Evolutionary conservation across 2,888 invertebrate species (phyloP), one percentile per base, ranked within the genome.

Genomic region (Parasteatoda lunata): DNA sequence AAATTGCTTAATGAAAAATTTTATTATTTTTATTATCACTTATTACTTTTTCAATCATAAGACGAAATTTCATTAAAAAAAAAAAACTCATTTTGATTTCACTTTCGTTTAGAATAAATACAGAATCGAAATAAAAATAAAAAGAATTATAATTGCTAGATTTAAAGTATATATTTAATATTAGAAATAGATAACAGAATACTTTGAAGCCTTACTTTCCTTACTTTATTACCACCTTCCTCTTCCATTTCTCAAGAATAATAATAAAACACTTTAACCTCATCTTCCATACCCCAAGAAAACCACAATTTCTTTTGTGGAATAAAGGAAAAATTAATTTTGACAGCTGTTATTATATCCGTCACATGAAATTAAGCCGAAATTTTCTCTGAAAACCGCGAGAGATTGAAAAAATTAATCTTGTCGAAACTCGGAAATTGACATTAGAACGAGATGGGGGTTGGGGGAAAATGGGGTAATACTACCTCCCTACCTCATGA

Each of bases 281-380:
- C 59, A 59, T 13, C 59, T 9, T 59, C 5, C 59, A 59, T 6
- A 13, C 1, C 59, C 7, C 59, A 59, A 11, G 59, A 13, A 59
- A 59, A 59, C 9, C 4, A 6, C 4, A 59, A 59, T 4, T 59
- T 7, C 30, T 30, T 30, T 30, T 30, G 30, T 2, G 30, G 30
- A 59, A n/a, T n/a, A 59, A 59, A 7, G 4, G 71, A 79, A 79
- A 79, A 79, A 79, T 79, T 79, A 65, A 79, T 59, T 15, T n/a
- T 48, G 71, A 71, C 79, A 71, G 59, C 79, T 45, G 79, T 79
- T 79, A 79, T 79, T 79, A 79, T 64, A 65, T 59, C 45, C 71
- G 79, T 79, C 79, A 64, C 52, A 71, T 65, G 13, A 71, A 79
- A 79, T 79, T 71, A 79, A 79, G 79, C 79, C 48, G 30, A 65